phyloP scores from a whole-genome alignment of 2,888 invertebrate species.

The Leptogaster cylindrica region DNA sequence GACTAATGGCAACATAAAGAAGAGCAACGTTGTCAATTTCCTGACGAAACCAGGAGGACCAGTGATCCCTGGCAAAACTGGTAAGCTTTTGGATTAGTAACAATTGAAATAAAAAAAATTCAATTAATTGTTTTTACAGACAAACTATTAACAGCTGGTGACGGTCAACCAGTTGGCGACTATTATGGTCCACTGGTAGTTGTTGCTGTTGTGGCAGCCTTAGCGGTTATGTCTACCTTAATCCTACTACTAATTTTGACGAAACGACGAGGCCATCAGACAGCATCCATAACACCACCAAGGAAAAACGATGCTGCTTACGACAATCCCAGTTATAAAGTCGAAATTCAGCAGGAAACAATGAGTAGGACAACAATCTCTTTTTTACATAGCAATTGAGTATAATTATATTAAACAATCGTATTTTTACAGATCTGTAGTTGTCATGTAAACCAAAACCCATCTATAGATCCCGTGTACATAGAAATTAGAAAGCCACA shows the following conservation, averaged over 20 bases:
- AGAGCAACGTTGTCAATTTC: constrained; percentile 87
- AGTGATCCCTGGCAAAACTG: constrained; percentile 62
- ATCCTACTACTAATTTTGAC: constrained; percentile 81
- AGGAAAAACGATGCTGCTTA: constrained; percentile 86
- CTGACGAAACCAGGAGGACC: constrained; percentile 77
- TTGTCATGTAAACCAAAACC: no score
- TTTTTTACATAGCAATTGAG: no score
- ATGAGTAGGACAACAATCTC: constrained; percentile 70
- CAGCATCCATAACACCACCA: constrained; percentile 80
- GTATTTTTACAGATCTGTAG: no score
- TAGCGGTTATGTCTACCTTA: constrained; percentile 82
- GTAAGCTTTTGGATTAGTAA: constrained; percentile 50
- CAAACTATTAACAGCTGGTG: constrained; percentile 63
- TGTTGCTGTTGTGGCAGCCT: constrained; percentile 84
- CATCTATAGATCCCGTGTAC: no score
- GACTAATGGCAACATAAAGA: constrained; percentile 87
- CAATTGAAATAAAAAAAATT: background rate
- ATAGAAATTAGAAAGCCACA: no score
- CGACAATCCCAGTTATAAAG: constrained; percentile 93
- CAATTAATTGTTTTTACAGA: constrained; percentile 55
- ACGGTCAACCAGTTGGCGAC: constrained; percentile 66
- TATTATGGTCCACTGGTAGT: constrained; percentile 89
- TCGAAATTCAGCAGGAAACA: constrained; percentile 90
- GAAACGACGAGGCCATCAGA: constrained; percentile 72
- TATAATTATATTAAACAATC: no score